Evolutionary conservation across 2,888 invertebrate species (phyloP).

Genomic region (Urechis unicinctus): DNA sequence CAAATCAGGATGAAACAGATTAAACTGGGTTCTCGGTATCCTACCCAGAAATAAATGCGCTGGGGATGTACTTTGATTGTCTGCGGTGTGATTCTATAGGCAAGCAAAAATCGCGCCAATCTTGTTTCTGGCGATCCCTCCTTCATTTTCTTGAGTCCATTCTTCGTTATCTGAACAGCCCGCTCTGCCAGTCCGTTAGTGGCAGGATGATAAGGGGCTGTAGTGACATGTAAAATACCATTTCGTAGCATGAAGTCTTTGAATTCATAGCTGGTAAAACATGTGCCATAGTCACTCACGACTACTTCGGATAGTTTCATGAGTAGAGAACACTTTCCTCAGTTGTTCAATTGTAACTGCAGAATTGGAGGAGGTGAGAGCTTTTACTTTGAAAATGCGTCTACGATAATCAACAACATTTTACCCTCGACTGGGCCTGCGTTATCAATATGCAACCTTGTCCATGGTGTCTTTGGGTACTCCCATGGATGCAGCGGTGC

Average conservation of each 20-base stretch:
- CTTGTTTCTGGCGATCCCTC: too few species aligned
- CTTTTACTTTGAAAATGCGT: slow-evolving; percentile 1
- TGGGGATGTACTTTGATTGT: neutral
- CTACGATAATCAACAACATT: too few species aligned
- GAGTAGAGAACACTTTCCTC: neutral
- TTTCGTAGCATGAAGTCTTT: neutral
- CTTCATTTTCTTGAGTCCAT: too few species aligned
- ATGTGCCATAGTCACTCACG: neutral
- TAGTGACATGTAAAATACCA: neutral
- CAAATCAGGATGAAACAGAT: neutral
- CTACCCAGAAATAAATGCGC: neutral
- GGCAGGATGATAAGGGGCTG: neutral
- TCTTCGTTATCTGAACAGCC: neutral
- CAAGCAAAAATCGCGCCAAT: too few species aligned
- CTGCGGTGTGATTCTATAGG: too few species aligned
- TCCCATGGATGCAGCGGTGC: too few species aligned
- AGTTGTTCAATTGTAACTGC: neutral
- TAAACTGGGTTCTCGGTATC: neutral
- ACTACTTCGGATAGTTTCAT: neutral
- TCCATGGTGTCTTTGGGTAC: too few species aligned
- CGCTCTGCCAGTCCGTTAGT: slow-evolving; percentile 1
- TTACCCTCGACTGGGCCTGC: too few species aligned
- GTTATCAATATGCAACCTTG: too few species aligned
- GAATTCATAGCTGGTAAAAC: neutral
- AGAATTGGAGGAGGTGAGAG: too few species aligned